Evolutionary conservation across 2,113 vertebrate species (phyloP).

Genomic region (Atractosteus spatula): DNA sequence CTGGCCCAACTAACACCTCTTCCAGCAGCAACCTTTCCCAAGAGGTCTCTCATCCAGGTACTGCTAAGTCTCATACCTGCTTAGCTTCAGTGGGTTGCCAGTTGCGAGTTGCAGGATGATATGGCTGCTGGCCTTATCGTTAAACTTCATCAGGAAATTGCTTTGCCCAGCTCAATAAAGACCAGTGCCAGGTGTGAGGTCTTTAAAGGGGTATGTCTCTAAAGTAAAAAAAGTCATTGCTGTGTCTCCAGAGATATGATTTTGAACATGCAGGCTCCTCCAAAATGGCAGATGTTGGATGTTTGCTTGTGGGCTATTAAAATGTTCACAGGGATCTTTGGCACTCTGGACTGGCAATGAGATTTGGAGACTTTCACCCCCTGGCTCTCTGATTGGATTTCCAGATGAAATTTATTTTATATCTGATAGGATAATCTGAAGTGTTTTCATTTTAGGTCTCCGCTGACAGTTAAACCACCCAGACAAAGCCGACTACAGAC

Average conservation of each 20-base stretch:
- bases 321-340: not conserved
- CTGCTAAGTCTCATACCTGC: too few relatives aligned
- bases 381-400: constrained; percentile 48
- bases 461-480: constrained; percentile 3
- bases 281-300: constrained; percentile 51
- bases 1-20: too few relatives aligned
- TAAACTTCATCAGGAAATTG: constrained; percentile 70
- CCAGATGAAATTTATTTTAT: constrained; percentile 25
- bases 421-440: constrained; percentile 34
- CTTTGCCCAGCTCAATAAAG: constrained; percentile 66
- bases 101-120: too few relatives aligned
- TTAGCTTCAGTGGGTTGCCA: too few relatives aligned
- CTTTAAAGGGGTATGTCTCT: constrained; percentile 55
- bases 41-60: too few relatives aligned
- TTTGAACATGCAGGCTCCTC: constrained; percentile 28
- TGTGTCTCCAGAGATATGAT: constrained; percentile 29
- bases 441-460: constrained; percentile 13
- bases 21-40: too few relatives aligned
- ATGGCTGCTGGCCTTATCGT: constrained; percentile 19
- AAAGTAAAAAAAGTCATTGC: constrained; percentile 4
- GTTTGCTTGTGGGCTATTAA: not conserved
- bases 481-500: not conserved
- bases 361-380: constrained; percentile 48
- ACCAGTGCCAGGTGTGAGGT: constrained; percentile 25
- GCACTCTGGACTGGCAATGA: constrained; percentile 36